A percentile compares a stretch with the other conserved stretches of the same genome.
These are phyloP conservation scores for Dermochelys coriacea DNA, from an alignment of 2,797 vertebrate genomes.

Conservation along the genomic window DNA sequence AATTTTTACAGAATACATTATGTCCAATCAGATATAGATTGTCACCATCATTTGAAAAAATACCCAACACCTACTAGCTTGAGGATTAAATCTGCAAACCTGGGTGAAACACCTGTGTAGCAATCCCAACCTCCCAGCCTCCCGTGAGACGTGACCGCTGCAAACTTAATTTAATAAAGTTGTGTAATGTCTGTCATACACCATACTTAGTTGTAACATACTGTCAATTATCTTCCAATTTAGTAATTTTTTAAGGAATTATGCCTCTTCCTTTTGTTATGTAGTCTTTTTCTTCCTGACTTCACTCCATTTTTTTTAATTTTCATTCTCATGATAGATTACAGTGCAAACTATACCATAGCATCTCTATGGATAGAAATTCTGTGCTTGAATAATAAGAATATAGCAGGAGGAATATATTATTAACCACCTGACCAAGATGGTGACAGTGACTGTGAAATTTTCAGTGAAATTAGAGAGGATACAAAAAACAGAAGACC, in stretches of 20 bases:
- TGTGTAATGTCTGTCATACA: not conserved
- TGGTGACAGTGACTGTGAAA: not conserved
- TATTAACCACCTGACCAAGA: not conserved
- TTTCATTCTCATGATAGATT: not conserved
- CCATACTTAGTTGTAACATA: not conserved
- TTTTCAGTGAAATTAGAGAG: not conserved
- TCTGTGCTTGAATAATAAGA: not conserved
- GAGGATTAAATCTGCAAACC: not conserved
- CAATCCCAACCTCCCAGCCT: not conserved
- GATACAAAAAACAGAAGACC: not conserved
- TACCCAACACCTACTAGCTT: not conserved
- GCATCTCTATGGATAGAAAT: not conserved
- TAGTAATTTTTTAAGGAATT: not conserved
- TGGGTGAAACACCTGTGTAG: not conserved
- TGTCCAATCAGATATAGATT: not conserved
- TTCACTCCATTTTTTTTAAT: not conserved
- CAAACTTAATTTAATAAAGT: not conserved
- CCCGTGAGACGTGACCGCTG: not conserved
- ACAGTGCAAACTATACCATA: not conserved
- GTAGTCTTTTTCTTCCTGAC: not conserved
- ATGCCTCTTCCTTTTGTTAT: not conserved
- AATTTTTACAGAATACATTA: not conserved
- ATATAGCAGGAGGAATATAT: not conserved
- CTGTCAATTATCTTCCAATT: not conserved
- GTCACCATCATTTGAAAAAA: not conserved